Evolutionary conservation across 2,888 invertebrate species (phyloP).

Genomic region (Diploptera punctata): DNA sequence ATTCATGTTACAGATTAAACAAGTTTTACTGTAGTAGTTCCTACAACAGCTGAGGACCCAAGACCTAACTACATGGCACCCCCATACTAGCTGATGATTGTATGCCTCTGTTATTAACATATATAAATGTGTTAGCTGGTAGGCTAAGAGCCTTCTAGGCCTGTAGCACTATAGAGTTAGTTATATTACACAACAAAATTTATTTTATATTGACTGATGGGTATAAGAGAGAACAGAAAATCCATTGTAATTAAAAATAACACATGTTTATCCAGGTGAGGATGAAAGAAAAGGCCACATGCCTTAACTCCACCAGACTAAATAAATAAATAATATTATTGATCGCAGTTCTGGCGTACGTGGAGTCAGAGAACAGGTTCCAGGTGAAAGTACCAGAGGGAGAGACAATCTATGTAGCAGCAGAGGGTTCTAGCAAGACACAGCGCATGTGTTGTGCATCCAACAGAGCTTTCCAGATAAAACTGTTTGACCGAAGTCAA

Average conservation of each 20-base stretch:
- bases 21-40: no score
- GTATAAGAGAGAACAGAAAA: background rate
- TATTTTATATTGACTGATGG: background rate
- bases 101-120: no score
- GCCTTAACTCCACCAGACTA: no score
- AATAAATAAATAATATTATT: background rate
- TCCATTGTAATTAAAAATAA: background rate
- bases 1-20: no score
- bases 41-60: no score
- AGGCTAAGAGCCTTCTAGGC: background rate
- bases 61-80: no score
- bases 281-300: no score
- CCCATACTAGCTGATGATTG: no score
- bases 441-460: constrained; percentile 76
- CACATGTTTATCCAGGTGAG: background rate
- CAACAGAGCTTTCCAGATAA: constrained; percentile 76
- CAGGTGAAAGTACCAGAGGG: constrained; percentile 73
- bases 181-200: background rate
- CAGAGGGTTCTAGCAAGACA: constrained; percentile 67
- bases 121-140: background rate
- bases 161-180: background rate
- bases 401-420: constrained; percentile 77
- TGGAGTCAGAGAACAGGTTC: constrained; percentile 75
- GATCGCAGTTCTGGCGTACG: constrained; percentile 62
- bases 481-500: constrained; percentile 80